These are phyloP conservation scores for Beris morrisii DNA, from an alignment of 2,888 invertebrate species.

Conservation along the genomic window DNA sequence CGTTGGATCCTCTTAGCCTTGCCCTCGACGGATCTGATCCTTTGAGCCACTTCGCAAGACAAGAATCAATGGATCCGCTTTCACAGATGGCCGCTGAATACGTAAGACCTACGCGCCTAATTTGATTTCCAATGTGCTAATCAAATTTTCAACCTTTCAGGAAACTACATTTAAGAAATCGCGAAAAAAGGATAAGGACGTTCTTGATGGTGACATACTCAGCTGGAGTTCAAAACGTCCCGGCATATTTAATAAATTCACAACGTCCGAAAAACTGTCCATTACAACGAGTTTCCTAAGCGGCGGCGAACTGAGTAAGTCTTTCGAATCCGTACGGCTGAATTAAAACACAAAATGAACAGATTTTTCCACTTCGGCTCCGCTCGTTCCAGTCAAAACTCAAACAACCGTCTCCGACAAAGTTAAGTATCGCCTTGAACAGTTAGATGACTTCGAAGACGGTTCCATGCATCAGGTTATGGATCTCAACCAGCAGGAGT, in stretches of 20 bases:
- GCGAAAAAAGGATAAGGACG: constrained; percentile 45
- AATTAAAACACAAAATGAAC: background rate
- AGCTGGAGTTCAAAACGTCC: constrained; percentile 77
- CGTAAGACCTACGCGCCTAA: constrained; percentile 44
- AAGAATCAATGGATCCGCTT: constrained; percentile 64
- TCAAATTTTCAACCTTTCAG: constrained; percentile 35
- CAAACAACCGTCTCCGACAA: constrained; percentile 82
- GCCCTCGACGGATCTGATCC: constrained; percentile 75
- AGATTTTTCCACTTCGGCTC: constrained; percentile 43
- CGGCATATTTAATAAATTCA: constrained; percentile 84
- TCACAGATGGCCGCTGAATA: constrained; percentile 62
- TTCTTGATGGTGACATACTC: constrained; percentile 57
- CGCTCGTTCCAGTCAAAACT: constrained; percentile 69
- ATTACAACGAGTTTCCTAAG: constrained; percentile 86
- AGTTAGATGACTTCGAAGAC: constrained; percentile 93
- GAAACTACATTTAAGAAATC: constrained; percentile 46
- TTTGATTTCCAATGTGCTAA: constrained; percentile 50
- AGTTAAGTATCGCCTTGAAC: constrained; percentile 87
- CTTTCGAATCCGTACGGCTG: background rate
- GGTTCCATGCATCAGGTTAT: constrained; percentile 82
- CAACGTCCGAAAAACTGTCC: constrained; percentile 90
- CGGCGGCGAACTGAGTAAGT: constrained; percentile 76
- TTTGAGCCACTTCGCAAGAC: constrained; percentile 68
- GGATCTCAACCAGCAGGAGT: constrained; percentile 91
- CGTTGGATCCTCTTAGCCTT: constrained; percentile 59